Conservation (phyloP, 2,113 vertebrate genomes). For the Tinamus guttatus region DNA sequence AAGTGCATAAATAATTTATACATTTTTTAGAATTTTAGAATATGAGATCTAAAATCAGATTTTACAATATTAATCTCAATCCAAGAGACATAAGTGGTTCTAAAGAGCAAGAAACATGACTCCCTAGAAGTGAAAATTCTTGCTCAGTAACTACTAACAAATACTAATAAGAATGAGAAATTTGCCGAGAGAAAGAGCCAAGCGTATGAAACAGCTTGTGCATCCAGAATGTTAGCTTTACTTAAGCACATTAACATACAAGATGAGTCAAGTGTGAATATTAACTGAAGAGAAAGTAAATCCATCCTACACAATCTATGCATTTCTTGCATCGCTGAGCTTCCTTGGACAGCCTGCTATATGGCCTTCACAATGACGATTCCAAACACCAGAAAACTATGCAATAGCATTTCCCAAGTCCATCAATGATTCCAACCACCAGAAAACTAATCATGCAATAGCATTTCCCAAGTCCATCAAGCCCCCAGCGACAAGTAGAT, state of each 20-base stretch:
- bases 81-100: not conserved
- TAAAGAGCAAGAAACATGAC: not conserved
- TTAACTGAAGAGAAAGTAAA: not conserved
- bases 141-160: not conserved
- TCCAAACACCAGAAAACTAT: not conserved
- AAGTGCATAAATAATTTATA: not conserved
- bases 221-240: not conserved
- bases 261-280: not conserved
- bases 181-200: not conserved
- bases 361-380: not conserved
- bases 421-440: not conserved
- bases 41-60: not conserved
- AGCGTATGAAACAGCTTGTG: not conserved
- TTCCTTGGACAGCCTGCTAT: not conserved
- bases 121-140: not conserved
- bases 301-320: not conserved
- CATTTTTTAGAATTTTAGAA: not conserved
- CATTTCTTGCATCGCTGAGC: not conserved
- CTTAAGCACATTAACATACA: not conserved
- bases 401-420: not conserved
- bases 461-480: not conserved
- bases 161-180: not conserved
- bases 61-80: not conserved
- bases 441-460: rapidly evolving
- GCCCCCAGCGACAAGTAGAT: not conserved